Base-by-base conservation (phyloP, 2,888 invertebrate genomes). In the Rhagophthalmus giganteus region DNA sequence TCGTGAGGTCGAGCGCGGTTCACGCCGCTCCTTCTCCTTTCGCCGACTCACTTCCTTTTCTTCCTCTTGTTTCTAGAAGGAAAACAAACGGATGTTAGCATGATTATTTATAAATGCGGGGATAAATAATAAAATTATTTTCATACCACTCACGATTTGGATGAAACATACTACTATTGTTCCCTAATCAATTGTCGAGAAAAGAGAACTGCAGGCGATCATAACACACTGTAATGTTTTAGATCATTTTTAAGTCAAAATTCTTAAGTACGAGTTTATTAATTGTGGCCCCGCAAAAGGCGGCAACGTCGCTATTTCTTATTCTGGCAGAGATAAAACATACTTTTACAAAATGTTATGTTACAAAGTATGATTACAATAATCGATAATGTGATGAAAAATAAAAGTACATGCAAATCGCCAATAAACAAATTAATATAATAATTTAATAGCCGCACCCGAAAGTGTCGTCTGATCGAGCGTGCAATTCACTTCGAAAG, bases 21-120 rank as follows among this genome's bases (percentile, higher is more conserved):
- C 64, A 13, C 61, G 61, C 38, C 46, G 84, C 54, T 85, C 85
- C 70, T 86, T 85, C 71, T 87, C 85, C 80, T 87, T 86, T 74
- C 83, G 76, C 58, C 83, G 78, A 63, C 78, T 78, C 30, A 83
- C 82, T 70, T 85, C 85, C 66, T 84, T 84, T 68, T 86, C 85
- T 72, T 86, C 86, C 72, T 87, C 87, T 76, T 86, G 85, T 79
- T 86, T 86, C 84, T 86, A 80, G 69, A 79, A 78, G 77, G 71
- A 77, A 75, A n/a, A 74, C 66, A 74, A 70, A 60, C 59, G 25
- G 30, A 44, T 27, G 10, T 51, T 42, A 44, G 26, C 24, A 15
- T 16, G 7, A 13, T n/a, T 35, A 30, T 30, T 28, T 64, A 57
- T 15, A 13, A 27, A n/a, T 24, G 11, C 16, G 13, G 37, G 26